Percentiles rank a stretch among this genome's conserved stretches.
Conservation (phyloP, 2,113 vertebrate genomes). For the Microtus ochrogaster region DNA sequence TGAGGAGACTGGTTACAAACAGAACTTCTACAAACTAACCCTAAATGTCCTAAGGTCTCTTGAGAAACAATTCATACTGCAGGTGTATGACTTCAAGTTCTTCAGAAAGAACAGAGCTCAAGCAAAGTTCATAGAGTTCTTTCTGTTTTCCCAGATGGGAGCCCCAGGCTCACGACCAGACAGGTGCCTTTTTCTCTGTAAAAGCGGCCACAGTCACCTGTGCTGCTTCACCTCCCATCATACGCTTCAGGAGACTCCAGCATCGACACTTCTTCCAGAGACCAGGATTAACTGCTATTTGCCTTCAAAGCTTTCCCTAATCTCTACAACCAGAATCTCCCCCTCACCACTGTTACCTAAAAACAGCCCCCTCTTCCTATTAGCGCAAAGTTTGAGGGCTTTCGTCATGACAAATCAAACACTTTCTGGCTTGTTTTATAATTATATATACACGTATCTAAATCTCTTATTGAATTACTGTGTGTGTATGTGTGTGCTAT, state of each 20-base stretch:
- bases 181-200: neutral
- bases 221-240: neutral
- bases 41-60: conserved; percentile 14
- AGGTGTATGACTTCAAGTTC: conserved; percentile 22
- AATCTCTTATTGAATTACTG: neutral
- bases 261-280: neutral
- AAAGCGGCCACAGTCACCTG: neutral
- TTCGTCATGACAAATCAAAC: neutral
- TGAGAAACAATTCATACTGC: neutral
- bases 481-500: neutral
- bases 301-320: conserved; percentile 4
- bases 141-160: neutral
- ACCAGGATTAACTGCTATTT: conserved; percentile 18
- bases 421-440: conserved; percentile 29
- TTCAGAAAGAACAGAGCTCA: neutral
- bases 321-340: neutral
- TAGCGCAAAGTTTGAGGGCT: neutral
- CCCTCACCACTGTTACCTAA: neutral
- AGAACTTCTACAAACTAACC: conserved; percentile 58
- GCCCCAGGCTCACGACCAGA: neutral
- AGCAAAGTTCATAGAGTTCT: neutral
- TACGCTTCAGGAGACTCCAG: neutral
- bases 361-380: conserved; percentile 24
- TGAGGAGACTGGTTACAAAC: conserved; percentile 39
- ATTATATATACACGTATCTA: conserved; percentile 1